A percentile compares a stretch with the other conserved stretches of the same genome.
phyloP scores from a whole-genome alignment of 2,797 vertebrate species.

The Poeciliopsis infans region DNA sequence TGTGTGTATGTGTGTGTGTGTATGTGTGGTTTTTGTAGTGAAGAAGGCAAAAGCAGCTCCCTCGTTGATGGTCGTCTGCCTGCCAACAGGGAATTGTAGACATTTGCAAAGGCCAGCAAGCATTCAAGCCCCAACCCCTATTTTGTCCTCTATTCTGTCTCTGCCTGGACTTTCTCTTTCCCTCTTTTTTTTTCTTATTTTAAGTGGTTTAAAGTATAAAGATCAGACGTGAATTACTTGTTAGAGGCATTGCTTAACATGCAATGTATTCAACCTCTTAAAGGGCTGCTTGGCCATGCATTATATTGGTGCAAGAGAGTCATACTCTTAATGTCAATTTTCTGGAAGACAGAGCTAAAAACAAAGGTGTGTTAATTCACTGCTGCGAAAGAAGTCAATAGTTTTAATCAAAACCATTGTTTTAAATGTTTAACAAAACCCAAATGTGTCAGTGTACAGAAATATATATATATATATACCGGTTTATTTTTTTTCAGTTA shows the following conservation, averaged over 20 bases:
- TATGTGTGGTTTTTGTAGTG: slow-evolving; percentile 99
- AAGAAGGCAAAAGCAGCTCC: slow-evolving; percentile 99
- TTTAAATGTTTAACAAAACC: background rate
- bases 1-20: slow-evolving; percentile 77
- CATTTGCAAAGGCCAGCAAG: slow-evolving; percentile 96
- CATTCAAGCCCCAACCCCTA: slow-evolving; percentile 87
- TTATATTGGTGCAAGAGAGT: slow-evolving; percentile 29
- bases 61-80: slow-evolving; percentile 99
- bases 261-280: slow-evolving; percentile 34
- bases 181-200: slow-evolving; percentile 44
- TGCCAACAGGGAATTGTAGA: slow-evolving; percentile 99
- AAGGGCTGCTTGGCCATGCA: slow-evolving; percentile 28
- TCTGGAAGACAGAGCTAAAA: slow-evolving; percentile 10
- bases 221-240: slow-evolving; percentile 35
- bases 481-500: background rate
- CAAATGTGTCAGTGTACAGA: slow-evolving; percentile 5
- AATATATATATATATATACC: background rate
- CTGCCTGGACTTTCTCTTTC: slow-evolving; percentile 63
- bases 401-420: slow-evolving; percentile 4
- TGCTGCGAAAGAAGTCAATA: background rate
- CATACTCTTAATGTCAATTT: slow-evolving; percentile 14
- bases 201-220: slow-evolving; percentile 43
- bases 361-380: slow-evolving; percentile 12
- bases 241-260: slow-evolving; percentile 34
- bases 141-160: slow-evolving; percentile 71